phyloP scores from a whole-genome alignment of 2,113 vertebrate species.

The Gymnarchus niloticus region DNA sequence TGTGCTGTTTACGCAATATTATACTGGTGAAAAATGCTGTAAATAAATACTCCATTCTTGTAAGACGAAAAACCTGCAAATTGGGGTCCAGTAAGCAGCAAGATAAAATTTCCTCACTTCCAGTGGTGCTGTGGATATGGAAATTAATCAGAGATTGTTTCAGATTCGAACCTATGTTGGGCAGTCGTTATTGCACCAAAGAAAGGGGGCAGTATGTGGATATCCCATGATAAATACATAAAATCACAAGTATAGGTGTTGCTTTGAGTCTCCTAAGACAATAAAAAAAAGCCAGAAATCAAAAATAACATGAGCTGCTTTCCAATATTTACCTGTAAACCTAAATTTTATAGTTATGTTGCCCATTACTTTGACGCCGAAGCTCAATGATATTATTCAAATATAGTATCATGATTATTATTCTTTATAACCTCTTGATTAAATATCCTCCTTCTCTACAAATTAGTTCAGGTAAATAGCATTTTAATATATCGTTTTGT shows the following conservation, averaged over 20 bases:
- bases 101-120: not conserved
- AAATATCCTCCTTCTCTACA: not conserved
- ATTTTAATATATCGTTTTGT: constrained; percentile 9
- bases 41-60: not conserved
- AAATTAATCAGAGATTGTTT: not conserved
- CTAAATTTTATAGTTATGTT: not conserved
- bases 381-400: not conserved
- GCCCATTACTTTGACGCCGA: not conserved
- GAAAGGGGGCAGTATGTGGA: not conserved
- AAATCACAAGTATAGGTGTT: not conserved
- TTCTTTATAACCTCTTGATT: not conserved
- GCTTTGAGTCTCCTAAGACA: not conserved
- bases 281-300: not conserved
- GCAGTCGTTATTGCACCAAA: not conserved
- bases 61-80: not conserved
- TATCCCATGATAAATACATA: not conserved
- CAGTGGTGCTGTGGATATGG: not conserved
- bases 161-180: not conserved
- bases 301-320: not conserved
- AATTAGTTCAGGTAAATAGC: constrained; percentile 4
- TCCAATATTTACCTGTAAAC: not conserved
- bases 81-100: not conserved
- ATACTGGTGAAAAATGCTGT: not conserved
- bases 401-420: not conserved
- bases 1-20: too few species aligned